A percentile compares a stretch with the other conserved stretches of the same genome.
Evolutionary conservation across 2,888 invertebrate genomes (phyloP).

Genomic region (Nebria salina): DNA sequence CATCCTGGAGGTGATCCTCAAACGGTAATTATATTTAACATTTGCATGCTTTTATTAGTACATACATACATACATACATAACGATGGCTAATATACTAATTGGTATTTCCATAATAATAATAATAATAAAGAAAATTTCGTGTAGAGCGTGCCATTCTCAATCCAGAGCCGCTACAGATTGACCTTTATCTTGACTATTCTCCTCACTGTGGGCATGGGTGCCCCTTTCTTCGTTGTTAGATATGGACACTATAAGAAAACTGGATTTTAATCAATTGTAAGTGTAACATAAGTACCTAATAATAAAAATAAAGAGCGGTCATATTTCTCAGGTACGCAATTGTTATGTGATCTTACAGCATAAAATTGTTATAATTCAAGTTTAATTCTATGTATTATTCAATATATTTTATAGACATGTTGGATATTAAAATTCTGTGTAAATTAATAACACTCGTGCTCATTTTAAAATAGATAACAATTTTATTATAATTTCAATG

Average conservation of each 20-base stretch:
- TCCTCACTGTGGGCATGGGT: constrained; percentile 81
- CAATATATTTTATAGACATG: too few relatives aligned
- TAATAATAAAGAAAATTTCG: constrained; percentile 53
- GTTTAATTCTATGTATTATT: not conserved
- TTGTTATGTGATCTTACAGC: not conserved
- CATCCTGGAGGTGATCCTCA: constrained; percentile 66
- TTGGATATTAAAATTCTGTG: too few relatives aligned
- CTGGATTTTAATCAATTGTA: constrained; percentile 54
- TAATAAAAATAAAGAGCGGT: not conserved
- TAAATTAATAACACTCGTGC: too few relatives aligned
- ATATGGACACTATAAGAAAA: constrained; percentile 82
- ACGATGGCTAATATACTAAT: too few relatives aligned
- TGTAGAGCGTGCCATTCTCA: constrained; percentile 84
- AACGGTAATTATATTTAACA: constrained; percentile 58
- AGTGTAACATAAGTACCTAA: not conserved
- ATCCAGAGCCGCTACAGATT: constrained; percentile 78
- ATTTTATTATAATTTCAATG: too few relatives aligned
- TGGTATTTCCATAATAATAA: too few relatives aligned
- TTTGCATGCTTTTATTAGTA: not conserved
- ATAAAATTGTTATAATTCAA: not conserved
- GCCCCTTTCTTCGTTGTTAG: constrained; percentile 82
- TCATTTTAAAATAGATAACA: too few relatives aligned
- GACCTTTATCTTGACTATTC: constrained; percentile 76
- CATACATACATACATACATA: too few relatives aligned
- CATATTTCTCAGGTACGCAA: not conserved